Evolutionary conservation across 1,140 invertebrate species (phyloP).

Genomic region (Schlechtendalia chinensis): DNA sequence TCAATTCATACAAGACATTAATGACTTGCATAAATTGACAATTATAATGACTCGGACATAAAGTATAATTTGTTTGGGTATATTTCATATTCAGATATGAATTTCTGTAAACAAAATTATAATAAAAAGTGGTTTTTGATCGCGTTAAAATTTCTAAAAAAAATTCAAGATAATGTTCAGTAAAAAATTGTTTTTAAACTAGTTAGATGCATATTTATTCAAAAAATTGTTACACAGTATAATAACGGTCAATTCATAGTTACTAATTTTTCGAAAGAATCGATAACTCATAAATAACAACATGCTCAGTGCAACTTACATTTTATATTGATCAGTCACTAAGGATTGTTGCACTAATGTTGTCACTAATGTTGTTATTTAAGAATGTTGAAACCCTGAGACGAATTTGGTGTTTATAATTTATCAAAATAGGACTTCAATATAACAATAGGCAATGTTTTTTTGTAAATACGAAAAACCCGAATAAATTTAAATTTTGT

Average conservation of each 20-base stretch:
- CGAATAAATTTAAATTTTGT: too few species aligned
- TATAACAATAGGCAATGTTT: background rate
- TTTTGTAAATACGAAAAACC: too few species aligned
- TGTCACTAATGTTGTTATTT: background rate
- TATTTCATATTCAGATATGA: background rate
- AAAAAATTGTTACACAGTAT: background rate
- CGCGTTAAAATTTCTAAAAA: background rate
- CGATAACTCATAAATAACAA: background rate
- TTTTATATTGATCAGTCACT: constrained; percentile 9
- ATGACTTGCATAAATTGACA: background rate
- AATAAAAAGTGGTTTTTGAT: constrained; percentile 25
- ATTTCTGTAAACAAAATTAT: background rate
- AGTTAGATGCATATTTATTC: constrained; percentile 4
- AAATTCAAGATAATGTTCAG: background rate
- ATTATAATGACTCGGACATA: background rate
- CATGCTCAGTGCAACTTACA: background rate
- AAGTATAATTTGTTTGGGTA: background rate
- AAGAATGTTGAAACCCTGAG: background rate
- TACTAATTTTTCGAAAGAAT: background rate
- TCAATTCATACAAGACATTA: background rate
- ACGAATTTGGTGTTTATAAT: background rate
- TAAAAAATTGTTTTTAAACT: background rate
- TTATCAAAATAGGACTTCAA: background rate
- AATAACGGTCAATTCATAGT: background rate
- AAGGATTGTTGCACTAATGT: too few species aligned